Base-by-base conservation (phyloP, 2,888 invertebrate genomes). In the Polydrusus cervinus region DNA sequence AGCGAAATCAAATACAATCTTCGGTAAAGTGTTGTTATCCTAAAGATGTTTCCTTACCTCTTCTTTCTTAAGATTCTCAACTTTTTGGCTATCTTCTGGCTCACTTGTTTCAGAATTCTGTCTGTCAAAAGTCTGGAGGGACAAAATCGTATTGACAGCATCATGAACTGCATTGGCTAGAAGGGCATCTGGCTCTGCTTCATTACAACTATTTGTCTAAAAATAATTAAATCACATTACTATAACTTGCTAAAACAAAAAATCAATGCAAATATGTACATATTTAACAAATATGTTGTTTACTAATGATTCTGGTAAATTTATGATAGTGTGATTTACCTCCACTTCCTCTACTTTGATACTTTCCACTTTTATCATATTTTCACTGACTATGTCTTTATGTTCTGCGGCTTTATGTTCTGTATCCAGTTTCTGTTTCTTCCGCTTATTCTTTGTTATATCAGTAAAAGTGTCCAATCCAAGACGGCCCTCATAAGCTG, bases 401-500 rank as follows among this genome's bases (percentile, higher is more conserved):
- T 66, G 57, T 13, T 34, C 34, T 9, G 8, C 10, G 7, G 34
- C 34, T 8, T 34, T 34, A 34, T 34, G 34, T 34, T 66, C 62
- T 18, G 43, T 40, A 20, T 75, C 65, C n/a, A 57, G 14, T 45
- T 76, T 73, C 9, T 60, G 57, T 40, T 72, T 70, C 34, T 77
- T 77, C 43, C 71, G 62, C 25, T 68, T 76, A 3, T 60, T 60
- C n/a, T 65, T 9, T 61, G 51, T 69, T 40, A 75, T 68, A n/a
- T 78, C 71, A 45, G 61, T 71, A 14, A 67, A 76, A 10, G 78
- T 78, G 53, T 78, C 78, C 20, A 78, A 86, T 3, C 92, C 92
- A 82, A 93, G 89, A 45, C 94, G 89, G 83, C 93, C 92, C 80
- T 95, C 91, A 80, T 95, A 94, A 0, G 94, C 92, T 67, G 91